phyloP scores from a whole-genome alignment of 92 coral and sea anemone genomes.

The Desmophyllum pertusum region DNA sequence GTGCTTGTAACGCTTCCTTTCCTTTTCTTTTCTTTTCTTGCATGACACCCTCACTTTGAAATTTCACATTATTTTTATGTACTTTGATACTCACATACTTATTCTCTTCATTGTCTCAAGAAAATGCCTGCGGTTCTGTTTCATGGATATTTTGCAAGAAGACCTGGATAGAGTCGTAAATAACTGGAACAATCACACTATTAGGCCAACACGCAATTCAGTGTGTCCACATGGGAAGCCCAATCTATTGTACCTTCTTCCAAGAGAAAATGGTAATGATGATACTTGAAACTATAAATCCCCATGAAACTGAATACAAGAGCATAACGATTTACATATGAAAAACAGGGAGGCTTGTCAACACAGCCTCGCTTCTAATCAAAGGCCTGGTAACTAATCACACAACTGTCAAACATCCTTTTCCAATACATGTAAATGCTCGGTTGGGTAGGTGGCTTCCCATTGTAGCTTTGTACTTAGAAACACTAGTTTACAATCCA shows the following conservation, averaged over 20 bases:
- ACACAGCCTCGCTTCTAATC: too few relatives aligned
- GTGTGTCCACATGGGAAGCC: slow-evolving; percentile 48
- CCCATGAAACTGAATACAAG: not conserved
- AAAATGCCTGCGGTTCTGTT: slow-evolving; percentile 51
- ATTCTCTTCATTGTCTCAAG: slow-evolving; percentile 5
- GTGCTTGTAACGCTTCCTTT: too few relatives aligned
- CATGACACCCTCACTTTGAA: too few relatives aligned
- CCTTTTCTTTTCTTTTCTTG: too few relatives aligned
- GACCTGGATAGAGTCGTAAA: slow-evolving; percentile 49
- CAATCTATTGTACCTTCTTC: slow-evolving; percentile 48
- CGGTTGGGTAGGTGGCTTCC: not conserved
- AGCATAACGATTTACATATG: too few relatives aligned
- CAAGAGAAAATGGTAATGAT: slow-evolving; percentile 43
- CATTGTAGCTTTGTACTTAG: too few relatives aligned
- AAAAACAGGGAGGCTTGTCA: too few relatives aligned
- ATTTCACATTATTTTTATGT: too few relatives aligned
- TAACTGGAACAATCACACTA: slow-evolving; percentile 59
- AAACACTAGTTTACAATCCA: too few relatives aligned
- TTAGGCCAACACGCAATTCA: slow-evolving; percentile 31
- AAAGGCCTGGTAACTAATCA: too few relatives aligned
- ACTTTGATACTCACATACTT: too few relatives aligned
- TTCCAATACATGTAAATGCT: not conserved
- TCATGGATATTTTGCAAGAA: slow-evolving; percentile 54
- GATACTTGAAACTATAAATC: too few relatives aligned
- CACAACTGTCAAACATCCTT: not conserved